Percentiles rank a stretch among this genome's conserved stretches.
phyloP scores from a whole-genome alignment of 2,888 invertebrate genomes.

The Tupiocoris notatus region DNA sequence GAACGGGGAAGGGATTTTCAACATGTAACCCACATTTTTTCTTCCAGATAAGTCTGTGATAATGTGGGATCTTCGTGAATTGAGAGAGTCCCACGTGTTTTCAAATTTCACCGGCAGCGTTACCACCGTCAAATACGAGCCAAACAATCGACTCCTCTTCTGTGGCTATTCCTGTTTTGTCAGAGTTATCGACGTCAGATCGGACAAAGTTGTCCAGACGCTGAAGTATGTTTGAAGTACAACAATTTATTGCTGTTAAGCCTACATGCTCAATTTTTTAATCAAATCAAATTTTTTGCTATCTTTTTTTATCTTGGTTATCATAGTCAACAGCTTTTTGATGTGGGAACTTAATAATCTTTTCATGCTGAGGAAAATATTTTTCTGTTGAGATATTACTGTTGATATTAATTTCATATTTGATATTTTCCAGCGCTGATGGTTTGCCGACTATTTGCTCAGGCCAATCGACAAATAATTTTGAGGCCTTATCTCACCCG shows the following conservation, averaged over 20 bases:
- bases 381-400: too few species aligned
- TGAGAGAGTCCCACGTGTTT: conserved; percentile 67
- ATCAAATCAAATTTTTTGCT: too few species aligned
- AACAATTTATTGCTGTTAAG: too few species aligned
- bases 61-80: conserved; percentile 79
- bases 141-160: conserved; percentile 63
- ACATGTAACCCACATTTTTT: too few species aligned
- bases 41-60: conserved; percentile 79
- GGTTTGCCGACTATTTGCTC: conserved; percentile 62
- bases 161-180: conserved; percentile 78
- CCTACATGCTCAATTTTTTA: too few species aligned
- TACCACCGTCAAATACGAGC: conserved; percentile 64
- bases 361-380: too few species aligned
- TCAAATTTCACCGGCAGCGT: conserved; percentile 74
- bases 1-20: too few species aligned
- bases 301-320: too few species aligned
- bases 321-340: too few species aligned
- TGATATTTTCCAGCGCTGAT: conserved; percentile 57
- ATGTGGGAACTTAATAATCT: too few species aligned
- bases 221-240: conserved; percentile 48
- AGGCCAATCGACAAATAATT: conserved; percentile 58
- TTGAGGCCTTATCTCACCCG: conserved; percentile 59
- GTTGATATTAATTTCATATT: conserved; percentile 52
- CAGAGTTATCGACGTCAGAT: conserved; percentile 74
- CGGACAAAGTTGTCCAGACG: conserved; percentile 54